Base-by-base conservation (phyloP, 1,140 invertebrate genomes). In the Drosophila ohnishii region DNA sequence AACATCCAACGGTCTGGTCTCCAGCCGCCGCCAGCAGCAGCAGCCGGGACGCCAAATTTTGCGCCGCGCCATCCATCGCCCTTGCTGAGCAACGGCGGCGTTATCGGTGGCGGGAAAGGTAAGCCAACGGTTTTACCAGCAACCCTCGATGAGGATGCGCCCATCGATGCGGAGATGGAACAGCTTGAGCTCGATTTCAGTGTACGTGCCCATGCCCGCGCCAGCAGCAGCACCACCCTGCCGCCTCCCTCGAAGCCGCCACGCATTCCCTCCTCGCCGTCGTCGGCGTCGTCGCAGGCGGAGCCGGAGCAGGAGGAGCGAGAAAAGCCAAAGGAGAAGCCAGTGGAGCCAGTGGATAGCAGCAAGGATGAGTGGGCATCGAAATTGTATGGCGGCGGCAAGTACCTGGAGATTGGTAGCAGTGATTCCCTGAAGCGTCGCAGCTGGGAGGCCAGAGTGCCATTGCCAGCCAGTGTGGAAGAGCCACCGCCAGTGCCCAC, bases 351-450 rank as follows among this genome's bases (percentile, higher is more conserved):
- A n/a, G n/a, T n/a, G 37, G 56, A 30, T n/a, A 63, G 11, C 30
- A 39, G n/a, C 25, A 67, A 61, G 72, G 96, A 97, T 91, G 96
- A 97, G 86, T 97, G 96, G 96, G 96, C 96, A 50, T 94, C 95
- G 55, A 97, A 97, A 91, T 92, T 97, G 14, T 96, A 96, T 85
- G 95, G 95, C 37, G 50, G 64, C 22, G 61, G 60, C 40, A 94
- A 95, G 73, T 93, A 94, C 69, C 48, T 89, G 14, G 90, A 92
- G 30, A 83, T 85, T 25, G 80, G 90, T 9, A 91, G 75, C 66
- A 78, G 75, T 4, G 91, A 92, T 66, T 91, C 91, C 1, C 55
- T 92, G 22, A 92, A 92, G 47, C 78, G 89, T 6, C 79, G 91
- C 34, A 91, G 91, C 53, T 91, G 90, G 89, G 91, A 91, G 34